These are phyloP conservation scores for Pyrocephalus nanus DNA, from an alignment of 2,797 vertebrate genomes.

Conservation along the genomic window DNA sequence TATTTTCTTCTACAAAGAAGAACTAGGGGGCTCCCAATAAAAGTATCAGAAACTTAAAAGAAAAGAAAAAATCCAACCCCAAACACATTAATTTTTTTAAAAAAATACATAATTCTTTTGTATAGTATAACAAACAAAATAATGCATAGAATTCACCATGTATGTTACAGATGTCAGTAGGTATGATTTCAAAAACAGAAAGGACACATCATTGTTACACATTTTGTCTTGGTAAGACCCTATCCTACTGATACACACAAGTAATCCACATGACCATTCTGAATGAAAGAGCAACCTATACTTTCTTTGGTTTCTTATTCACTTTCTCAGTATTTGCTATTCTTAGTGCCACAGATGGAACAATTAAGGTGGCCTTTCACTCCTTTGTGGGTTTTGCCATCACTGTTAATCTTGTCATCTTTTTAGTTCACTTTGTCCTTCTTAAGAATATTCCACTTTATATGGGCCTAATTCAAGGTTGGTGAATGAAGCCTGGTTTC, in stretches of 20 bases:
- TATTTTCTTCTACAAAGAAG: background rate
- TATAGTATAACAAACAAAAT: background rate
- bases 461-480: background rate
- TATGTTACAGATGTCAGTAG: background rate
- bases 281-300: background rate
- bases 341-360: background rate
- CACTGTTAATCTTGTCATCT: constrained; percentile 23
- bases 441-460: constrained; percentile 21
- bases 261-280: background rate
- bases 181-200: background rate
- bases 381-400: background rate
- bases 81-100: accelerated
- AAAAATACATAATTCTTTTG: background rate
- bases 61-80: background rate
- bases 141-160: background rate
- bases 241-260: background rate
- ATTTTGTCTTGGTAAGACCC: background rate
- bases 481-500: background rate
- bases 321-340: background rate
- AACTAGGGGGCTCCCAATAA: accelerated
- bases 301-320: background rate
- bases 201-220: background rate
- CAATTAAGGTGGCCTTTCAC: background rate
- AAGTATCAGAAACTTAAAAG: background rate
- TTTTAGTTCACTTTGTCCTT: background rate